Conservation (phyloP, 2,113 vertebrate species). For the Pelecanoides urinatrix region DNA sequence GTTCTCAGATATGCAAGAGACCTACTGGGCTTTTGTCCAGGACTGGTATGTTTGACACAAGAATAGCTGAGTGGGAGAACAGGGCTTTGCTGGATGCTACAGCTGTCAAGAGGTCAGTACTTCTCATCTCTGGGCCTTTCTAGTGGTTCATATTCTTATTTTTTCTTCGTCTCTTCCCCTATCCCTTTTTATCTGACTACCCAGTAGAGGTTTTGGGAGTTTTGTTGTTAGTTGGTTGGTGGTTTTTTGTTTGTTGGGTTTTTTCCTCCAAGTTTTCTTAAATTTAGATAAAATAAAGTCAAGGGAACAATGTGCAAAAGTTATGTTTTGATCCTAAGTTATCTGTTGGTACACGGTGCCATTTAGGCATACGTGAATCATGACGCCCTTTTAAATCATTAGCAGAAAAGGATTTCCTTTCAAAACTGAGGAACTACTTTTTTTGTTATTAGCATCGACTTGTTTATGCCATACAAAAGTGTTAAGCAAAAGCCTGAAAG, state of each 20-base stretch:
- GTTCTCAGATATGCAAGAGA: background rate
- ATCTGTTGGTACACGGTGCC: accelerated
- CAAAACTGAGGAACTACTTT: background rate
- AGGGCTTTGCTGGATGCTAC: background rate
- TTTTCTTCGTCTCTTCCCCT: background rate
- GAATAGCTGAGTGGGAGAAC: background rate
- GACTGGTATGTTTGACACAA: accelerated
- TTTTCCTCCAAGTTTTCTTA: background rate
- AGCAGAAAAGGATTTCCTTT: conserved; percentile 3
- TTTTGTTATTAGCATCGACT: background rate
- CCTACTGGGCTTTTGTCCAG: background rate
- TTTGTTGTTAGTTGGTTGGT: background rate
- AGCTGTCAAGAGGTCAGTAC: background rate
- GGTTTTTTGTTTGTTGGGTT: background rate
- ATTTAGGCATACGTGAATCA: background rate
- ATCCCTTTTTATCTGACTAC: background rate
- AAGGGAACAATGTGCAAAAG: background rate
- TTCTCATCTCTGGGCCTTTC: background rate
- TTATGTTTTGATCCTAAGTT: background rate
- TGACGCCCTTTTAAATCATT: background rate
- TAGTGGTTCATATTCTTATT: background rate
- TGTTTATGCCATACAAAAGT: background rate
- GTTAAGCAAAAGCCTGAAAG: background rate
- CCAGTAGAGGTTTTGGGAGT: background rate
- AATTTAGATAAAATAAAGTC: background rate